A percentile compares a stretch with the other conserved stretches of the same genome.
Evolutionary conservation across 2,113 vertebrate species (phyloP).

Genomic region (Rhineura floridana): DNA sequence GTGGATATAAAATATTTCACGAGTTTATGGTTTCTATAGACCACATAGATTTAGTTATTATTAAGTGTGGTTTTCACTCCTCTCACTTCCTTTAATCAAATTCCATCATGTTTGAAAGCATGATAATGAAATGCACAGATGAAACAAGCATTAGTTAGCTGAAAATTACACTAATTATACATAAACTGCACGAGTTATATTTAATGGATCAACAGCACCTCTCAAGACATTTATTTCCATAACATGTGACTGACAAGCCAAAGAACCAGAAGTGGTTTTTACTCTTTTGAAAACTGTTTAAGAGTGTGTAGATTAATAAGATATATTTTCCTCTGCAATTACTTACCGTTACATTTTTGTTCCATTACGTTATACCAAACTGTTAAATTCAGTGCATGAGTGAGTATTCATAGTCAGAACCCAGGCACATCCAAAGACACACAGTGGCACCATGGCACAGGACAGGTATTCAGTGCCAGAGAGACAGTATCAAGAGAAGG

Average conservation of each 20-base stretch:
- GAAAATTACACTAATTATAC: conserved; percentile 58
- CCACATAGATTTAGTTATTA: neutral
- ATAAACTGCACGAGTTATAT: neutral
- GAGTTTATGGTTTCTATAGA: neutral
- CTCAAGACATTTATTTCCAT: conserved; percentile 10
- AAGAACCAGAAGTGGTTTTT: conserved; percentile 22
- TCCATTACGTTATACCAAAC: neutral
- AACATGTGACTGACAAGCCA: conserved; percentile 20
- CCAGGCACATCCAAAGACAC: too few relatives aligned
- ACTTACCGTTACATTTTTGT: neutral
- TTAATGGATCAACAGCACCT: conserved; percentile 15
- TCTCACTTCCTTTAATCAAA: conserved; percentile 21
- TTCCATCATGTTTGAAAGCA: conserved; percentile 40
- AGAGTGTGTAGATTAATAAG: neutral
- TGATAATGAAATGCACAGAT: conserved; percentile 49
- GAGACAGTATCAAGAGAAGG: too few relatives aligned
- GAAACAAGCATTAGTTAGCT: conserved; percentile 49
- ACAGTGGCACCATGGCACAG: too few relatives aligned
- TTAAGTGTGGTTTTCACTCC: neutral
- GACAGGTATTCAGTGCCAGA: too few relatives aligned
- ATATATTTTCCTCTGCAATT: neutral
- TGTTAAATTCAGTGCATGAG: neutral
- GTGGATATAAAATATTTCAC: neutral
- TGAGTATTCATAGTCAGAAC: too few relatives aligned
- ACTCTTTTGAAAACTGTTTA: neutral